Evolutionary conservation across 2,888 invertebrate genomes (phyloP), one percentile per base, ranked within the genome.

Genomic region (Polietes domitor): DNA sequence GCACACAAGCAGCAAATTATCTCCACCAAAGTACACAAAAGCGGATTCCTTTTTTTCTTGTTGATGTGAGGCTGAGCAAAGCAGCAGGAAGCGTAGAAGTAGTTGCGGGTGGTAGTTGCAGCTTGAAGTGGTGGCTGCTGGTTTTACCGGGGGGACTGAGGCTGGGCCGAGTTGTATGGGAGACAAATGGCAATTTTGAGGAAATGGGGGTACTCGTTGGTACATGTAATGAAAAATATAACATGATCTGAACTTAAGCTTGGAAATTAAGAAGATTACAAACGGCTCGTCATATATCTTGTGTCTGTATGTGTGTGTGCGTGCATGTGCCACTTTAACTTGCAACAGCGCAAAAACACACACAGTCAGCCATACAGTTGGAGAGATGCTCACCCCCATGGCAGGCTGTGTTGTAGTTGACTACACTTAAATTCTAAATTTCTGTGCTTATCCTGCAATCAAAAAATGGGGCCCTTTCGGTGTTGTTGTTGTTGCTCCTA

Each of bases 221-320:
- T 73, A 61, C 26, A 58, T 73, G 73, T 72, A 73, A 73, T 73
- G 73, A 73, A 73, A 73, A 73, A 73, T 73, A 73, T 58, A 73
- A 73, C 73, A 73, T 61, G 58, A 73, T 73, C 43, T 73, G 73
- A 73, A 73, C 73, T 73, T 73, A 73, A 73, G 73, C 77, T 77
- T 77, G 82, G 74, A 82, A 82, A 82, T 77, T 77, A 82, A 82
- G 77, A 82, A 77, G 82, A 82, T 82, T 77, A 82, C 82, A 73
- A 73, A 77, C 82, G 77, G 73, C 73, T 68, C 68, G 47, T 77
- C 77, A 77, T 82, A 68, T 73, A 77, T 82, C 81, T 82, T 77
- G 47, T 47, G 47, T 2, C 2, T 63, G 63, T 32, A 4, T 32
- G 19, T 2, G 53, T 55, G 53, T 55, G 53, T 55, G 21, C 17